Percentiles rank a stretch among this genome's conserved stretches.
These are phyloP conservation scores for Anolis sagrei DNA, from an alignment of 2,113 vertebrate species.

Conservation along the genomic window DNA sequence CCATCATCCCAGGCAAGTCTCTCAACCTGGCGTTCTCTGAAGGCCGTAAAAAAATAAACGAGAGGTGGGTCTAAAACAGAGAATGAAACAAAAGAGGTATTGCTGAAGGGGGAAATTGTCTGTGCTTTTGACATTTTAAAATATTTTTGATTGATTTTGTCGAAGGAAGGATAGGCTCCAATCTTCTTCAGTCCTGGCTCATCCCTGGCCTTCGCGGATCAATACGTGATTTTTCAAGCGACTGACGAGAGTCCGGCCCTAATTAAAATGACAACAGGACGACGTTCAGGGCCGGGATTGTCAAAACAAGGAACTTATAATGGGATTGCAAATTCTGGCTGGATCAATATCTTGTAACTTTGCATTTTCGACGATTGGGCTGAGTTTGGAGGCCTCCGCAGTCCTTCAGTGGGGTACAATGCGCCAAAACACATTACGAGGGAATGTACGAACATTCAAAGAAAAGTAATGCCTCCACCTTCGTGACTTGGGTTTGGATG, in stretches of 20 bases:
- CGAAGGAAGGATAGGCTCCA: slow-evolving; percentile 60
- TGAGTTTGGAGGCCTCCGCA: too few relatives aligned
- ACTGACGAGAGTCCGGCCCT: slow-evolving; percentile 73
- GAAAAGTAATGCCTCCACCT: too few relatives aligned
- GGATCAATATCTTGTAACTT: slow-evolving; percentile 66
- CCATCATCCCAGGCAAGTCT: slow-evolving; percentile 52
- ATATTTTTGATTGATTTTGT: slow-evolving; percentile 65
- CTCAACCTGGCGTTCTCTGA: slow-evolving; percentile 55
- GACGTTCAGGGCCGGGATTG: slow-evolving; percentile 67
- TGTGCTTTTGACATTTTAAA: slow-evolving; percentile 78
- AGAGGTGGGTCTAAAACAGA: slow-evolving; percentile 52
- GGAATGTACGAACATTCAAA: too few relatives aligned
- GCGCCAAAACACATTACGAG: fast-evolving
- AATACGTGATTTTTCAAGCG: slow-evolving; percentile 78
- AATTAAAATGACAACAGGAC: slow-evolving; percentile 75
- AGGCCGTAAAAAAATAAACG: slow-evolving; percentile 67
- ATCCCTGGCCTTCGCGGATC: slow-evolving; percentile 69
- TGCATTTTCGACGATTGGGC: slow-evolving; percentile 62
- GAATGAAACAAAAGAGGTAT: too few relatives aligned
- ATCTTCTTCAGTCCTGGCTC: slow-evolving; percentile 71
- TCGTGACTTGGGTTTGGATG: too few relatives aligned
- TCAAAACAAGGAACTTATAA: slow-evolving; percentile 76
- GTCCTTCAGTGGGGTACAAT: not conserved
- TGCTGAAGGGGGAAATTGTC: slow-evolving; percentile 73
- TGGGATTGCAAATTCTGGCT: slow-evolving; percentile 71